Conservation (phyloP, 2,797 vertebrate genomes). For the Tinamus major region DNA sequence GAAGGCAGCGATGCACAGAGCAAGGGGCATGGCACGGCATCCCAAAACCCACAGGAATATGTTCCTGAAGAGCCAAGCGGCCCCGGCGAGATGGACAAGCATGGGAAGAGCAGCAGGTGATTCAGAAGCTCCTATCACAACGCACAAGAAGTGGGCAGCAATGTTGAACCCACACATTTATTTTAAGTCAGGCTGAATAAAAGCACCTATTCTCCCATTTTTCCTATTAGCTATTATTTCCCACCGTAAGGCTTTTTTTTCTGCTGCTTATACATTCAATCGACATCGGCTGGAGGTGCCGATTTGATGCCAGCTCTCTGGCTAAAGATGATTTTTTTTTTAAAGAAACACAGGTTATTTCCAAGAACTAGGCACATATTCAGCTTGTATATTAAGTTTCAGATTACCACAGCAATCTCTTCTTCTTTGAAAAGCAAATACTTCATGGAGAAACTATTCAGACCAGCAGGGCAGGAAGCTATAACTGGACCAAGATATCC, state of each 20-base stretch:
- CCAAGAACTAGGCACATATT: not conserved
- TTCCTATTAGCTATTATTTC: not conserved
- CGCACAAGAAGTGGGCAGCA: not conserved
- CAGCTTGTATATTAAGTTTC: not conserved
- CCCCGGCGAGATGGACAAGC: not conserved
- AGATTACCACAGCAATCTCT: not conserved
- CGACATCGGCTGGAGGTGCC: fast-evolving
- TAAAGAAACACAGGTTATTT: slow-evolving; percentile 11
- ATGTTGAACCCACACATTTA: not conserved
- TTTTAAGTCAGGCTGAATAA: not conserved
- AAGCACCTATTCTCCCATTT: not conserved
- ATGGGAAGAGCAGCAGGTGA: not conserved
- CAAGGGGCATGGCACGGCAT: not conserved
- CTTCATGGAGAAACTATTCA: not conserved
- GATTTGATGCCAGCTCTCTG: not conserved
- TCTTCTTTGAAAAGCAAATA: not conserved
- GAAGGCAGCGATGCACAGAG: not conserved
- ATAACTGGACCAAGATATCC: slow-evolving; percentile 6
- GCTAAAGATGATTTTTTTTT: not conserved
- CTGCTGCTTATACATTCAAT: not conserved
- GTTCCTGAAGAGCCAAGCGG: not conserved
- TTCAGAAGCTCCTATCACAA: not conserved
- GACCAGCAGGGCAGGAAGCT: not conserved
- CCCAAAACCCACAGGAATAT: not conserved
- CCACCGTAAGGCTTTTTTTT: not conserved